Evolutionary conservation across 2,888 invertebrate genomes (phyloP), one percentile per base, ranked within the genome.

Genomic region (Escarpia spicata): DNA sequence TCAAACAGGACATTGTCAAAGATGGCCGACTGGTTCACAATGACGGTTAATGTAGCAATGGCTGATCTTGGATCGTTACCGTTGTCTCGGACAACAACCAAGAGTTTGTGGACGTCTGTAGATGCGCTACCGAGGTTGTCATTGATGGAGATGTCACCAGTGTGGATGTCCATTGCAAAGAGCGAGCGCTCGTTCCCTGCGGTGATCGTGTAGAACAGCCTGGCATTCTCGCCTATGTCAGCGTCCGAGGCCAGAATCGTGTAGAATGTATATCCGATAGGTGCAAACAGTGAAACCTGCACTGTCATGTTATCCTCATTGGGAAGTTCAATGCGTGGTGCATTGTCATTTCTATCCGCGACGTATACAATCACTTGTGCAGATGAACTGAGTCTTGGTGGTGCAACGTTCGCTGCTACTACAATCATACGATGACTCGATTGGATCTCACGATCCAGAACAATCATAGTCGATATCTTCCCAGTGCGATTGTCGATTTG

Each of bases 401-500:
- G 92, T 4, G 92, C 93, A 9, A 93, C 93, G 91, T 94, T 94
- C 31, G 89, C 91, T n/a, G 94, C 94, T 1, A 93, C 43, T 43
- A 94, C 94, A 26, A 89, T 92, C 37, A 94, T 91, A n/a, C n/a
- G 43, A 91, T 93, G 92, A 60, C 52, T 90, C 31, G 93, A n/a
- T 58, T 91, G 93, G 2, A 52, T 75, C 92, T 95, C 95, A 91
- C 99, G 97, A 75, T 92, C 52, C 92, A 92, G 8, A 94, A 94
- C 43, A 92, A 93, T 75, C 94, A 4, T 75, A 19, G 75, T 75
- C 75, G 75, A 75, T 75, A 75, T 97, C 93, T 98, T 97, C 43
- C 99, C 99, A 90, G 97, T 97, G 92, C 97, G 97, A 92, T 98
- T 97, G 95, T 98, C 98, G 93, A 99, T 97, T 75, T n/a, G 75